These are phyloP conservation scores for Myripristis murdjan DNA, from an alignment of 2,797 vertebrate genomes.

Conservation along the genomic window DNA sequence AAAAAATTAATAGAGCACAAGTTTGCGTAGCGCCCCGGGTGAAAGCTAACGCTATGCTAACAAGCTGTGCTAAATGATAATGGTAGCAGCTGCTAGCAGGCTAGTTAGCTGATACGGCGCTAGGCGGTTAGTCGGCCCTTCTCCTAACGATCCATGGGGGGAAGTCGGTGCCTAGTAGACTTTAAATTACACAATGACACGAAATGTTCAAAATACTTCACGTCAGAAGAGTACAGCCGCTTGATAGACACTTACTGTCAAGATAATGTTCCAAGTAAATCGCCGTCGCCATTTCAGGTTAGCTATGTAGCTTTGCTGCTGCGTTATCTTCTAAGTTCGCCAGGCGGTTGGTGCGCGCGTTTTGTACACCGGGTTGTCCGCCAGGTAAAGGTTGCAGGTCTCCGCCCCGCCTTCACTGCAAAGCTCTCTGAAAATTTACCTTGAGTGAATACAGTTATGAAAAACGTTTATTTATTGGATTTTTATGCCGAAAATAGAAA, in stretches of 20 bases:
- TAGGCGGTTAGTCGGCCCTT: not conserved
- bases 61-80: not conserved
- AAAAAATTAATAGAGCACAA: not conserved
- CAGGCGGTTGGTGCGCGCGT: constrained; percentile 48
- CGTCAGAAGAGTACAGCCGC: fast-evolving
- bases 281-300: constrained; percentile 92
- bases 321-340: constrained; percentile 59
- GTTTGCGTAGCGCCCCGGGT: not conserved
- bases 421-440: no score
- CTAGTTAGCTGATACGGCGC: constrained; percentile 38
- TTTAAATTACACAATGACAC: not conserved
- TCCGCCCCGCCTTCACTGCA: not conserved
- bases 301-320: constrained; percentile 60
- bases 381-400: not conserved
- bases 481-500: no score
- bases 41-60: constrained; percentile 23
- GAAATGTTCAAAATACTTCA: not conserved
- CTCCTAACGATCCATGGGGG: not conserved
- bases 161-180: not conserved
- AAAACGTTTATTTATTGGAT: no score
- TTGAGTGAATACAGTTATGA: no score
- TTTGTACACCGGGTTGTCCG: constrained; percentile 52
- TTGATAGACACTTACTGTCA: constrained; percentile 90
- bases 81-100: constrained; percentile 20
- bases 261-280: constrained; percentile 98